phyloP scores from a whole-genome alignment of 2,113 vertebrate genomes.

The Apteryx owenii region DNA sequence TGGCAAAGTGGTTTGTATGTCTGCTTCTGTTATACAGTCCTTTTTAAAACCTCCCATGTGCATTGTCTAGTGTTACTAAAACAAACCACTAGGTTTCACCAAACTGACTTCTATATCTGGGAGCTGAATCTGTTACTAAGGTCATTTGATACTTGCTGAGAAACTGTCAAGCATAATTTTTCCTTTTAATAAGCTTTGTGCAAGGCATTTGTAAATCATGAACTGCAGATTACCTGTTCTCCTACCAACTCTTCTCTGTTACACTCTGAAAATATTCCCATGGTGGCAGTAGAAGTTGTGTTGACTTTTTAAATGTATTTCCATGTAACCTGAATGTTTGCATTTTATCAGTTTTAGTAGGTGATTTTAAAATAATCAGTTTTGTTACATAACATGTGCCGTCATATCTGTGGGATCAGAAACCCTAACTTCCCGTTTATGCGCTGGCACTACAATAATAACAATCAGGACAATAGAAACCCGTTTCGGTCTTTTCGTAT shows the following conservation, averaged over 20 bases:
- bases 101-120: rapidly evolving
- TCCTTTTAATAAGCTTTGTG: not conserved
- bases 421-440: not conserved
- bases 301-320: rapidly evolving
- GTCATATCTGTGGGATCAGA: not conserved
- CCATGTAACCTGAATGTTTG: rapidly evolving
- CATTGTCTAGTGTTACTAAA: not conserved
- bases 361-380: not conserved
- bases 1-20: not conserved
- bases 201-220: rapidly evolving
- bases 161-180: rapidly evolving
- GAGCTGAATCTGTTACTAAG: not conserved
- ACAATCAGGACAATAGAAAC: not conserved
- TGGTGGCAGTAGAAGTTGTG: not conserved
- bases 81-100: not conserved
- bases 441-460: not conserved
- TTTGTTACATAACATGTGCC: not conserved
- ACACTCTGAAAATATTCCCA: rapidly evolving
- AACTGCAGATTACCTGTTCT: rapidly evolving
- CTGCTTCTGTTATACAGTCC: not conserved
- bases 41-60: rapidly evolving
- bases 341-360: not conserved
- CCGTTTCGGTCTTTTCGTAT: not conserved
- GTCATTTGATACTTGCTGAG: rapidly evolving
- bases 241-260: not conserved